Conservation (phyloP, 2,888 invertebrate species). For the Andrena dorsata region DNA sequence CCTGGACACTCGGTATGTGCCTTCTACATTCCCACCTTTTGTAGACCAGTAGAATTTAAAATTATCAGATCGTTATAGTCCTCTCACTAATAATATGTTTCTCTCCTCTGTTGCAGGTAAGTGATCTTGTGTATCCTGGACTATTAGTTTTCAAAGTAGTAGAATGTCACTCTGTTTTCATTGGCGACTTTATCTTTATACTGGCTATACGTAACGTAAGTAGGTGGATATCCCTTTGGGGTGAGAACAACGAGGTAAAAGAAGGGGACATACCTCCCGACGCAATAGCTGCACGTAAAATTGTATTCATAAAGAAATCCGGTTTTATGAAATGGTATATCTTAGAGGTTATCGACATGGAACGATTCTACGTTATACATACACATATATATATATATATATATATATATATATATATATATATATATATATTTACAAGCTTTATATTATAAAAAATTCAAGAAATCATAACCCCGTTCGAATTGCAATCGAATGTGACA, state of each 20-base stretch:
- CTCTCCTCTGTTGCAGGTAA: slow-evolving; percentile 78
- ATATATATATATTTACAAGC: slow-evolving; percentile 2
- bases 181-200: slow-evolving; percentile 66
- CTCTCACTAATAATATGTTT: slow-evolving; percentile 65
- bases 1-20: slow-evolving; percentile 30
- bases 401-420: neutral
- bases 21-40: slow-evolving; percentile 12
- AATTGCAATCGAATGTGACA: slow-evolving; percentile 9
- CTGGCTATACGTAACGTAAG: slow-evolving; percentile 62
- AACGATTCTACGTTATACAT: slow-evolving; percentile 36
- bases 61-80: slow-evolving; percentile 18
- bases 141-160: slow-evolving; percentile 60
- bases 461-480: slow-evolving; percentile 26
- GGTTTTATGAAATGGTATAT: slow-evolving; percentile 65
- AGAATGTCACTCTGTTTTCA: slow-evolving; percentile 50
- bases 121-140: slow-evolving; percentile 60
- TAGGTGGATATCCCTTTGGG: slow-evolving; percentile 63
- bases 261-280: slow-evolving; percentile 38
- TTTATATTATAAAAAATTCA: slow-evolving; percentile 42
- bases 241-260: slow-evolving; percentile 33
- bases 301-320: slow-evolving; percentile 58
- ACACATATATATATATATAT: neutral
- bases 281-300: slow-evolving; percentile 56
- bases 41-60: slow-evolving; percentile 37
- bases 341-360: slow-evolving; percentile 47